These are phyloP conservation scores for Aspidiotus destructor DNA, from an alignment of 2,888 invertebrate species.

Conservation along the genomic window DNA sequence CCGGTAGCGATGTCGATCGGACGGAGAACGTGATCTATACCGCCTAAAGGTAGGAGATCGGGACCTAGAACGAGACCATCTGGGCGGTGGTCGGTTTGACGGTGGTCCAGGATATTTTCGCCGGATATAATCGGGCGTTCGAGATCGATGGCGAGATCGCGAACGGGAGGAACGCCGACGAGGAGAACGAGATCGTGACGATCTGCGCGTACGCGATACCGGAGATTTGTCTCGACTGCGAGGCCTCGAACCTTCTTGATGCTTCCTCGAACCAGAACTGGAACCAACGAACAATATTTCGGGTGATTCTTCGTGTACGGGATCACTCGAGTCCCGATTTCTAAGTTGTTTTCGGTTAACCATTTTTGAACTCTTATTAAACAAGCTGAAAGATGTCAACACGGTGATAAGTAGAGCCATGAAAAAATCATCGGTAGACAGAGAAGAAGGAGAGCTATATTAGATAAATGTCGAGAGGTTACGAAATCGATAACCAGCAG, in stretches of 20 bases:
- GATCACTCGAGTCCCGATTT: not conserved
- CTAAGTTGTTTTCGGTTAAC: slow-evolving; percentile 34
- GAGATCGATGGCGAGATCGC: slow-evolving; percentile 18
- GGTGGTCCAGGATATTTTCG: slow-evolving; percentile 15
- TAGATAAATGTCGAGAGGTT: too few species aligned
- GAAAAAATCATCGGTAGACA: too few species aligned
- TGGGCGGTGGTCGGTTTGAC: not conserved
- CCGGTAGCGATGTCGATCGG: not conserved
- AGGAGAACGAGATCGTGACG: slow-evolving; percentile 9
- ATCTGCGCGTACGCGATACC: slow-evolving; percentile 5
- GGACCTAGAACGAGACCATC: slow-evolving; percentile 28
- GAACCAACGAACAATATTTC: slow-evolving; percentile 13
- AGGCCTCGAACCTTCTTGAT: too few species aligned
- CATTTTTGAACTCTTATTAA: slow-evolving; percentile 35
- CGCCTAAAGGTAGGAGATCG: slow-evolving; percentile 22
- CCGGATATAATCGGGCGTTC: slow-evolving; percentile 6
- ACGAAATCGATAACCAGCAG: too few species aligned
- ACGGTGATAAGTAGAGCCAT: too few species aligned
- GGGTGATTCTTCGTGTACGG: slow-evolving; percentile 10
- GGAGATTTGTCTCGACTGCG: slow-evolving; percentile 7
- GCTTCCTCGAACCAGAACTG: too few species aligned
- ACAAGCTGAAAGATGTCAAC: slow-evolving; percentile 30
- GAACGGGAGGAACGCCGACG: slow-evolving; percentile 3
- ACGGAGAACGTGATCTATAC: slow-evolving; percentile 33
- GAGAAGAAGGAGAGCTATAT: too few species aligned